A percentile compares a stretch with the other conserved stretches of the same genome.
These are phyloP conservation scores for Palloptera scutellata DNA, from an alignment of 2,888 invertebrate genomes.

Conservation along the genomic window DNA sequence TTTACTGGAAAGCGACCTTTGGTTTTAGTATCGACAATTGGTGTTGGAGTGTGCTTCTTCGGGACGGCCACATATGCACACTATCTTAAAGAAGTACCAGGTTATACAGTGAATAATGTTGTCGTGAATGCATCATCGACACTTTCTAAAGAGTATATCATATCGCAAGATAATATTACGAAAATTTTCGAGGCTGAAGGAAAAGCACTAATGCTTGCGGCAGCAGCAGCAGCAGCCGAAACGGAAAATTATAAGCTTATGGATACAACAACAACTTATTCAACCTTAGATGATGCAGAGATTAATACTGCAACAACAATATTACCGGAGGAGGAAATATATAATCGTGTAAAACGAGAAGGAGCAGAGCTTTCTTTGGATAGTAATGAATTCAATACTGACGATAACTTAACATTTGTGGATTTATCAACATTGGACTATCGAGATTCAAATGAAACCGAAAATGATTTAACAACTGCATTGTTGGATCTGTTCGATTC, in stretches of 20 bases:
- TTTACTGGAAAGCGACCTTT: slow-evolving; percentile 77
- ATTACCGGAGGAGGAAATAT: slow-evolving; percentile 1
- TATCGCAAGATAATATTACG: slow-evolving; percentile 59
- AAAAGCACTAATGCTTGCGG: slow-evolving; percentile 42
- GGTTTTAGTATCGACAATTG: slow-evolving; percentile 72
- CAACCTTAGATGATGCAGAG: slow-evolving; percentile 29
- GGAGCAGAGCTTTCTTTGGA: slow-evolving; percentile 19
- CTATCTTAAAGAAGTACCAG: slow-evolving; percentile 61
- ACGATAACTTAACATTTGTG: slow-evolving; percentile 41
- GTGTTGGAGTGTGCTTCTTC: slow-evolving; percentile 73
- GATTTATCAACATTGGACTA: slow-evolving; percentile 36
- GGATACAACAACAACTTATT: slow-evolving; percentile 8
- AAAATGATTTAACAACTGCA: slow-evolving; percentile 36
- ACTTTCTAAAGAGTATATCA: slow-evolving; percentile 55
- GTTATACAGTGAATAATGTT: slow-evolving; percentile 61
- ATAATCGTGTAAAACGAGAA: slow-evolving; percentile 48
- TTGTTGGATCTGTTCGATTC: slow-evolving; percentile 39
- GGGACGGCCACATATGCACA: slow-evolving; percentile 63
- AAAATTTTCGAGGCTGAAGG: slow-evolving; percentile 57
- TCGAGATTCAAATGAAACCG: slow-evolving; percentile 23
- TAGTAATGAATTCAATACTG: slow-evolving; percentile 29
- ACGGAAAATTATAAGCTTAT: slow-evolving; percentile 13
- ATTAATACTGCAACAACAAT: slow-evolving; percentile 30
- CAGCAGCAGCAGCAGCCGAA: slow-evolving; percentile 10
- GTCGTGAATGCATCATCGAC: slow-evolving; percentile 60